Evolutionary conservation across 2,797 vertebrate genomes (phyloP), one percentile per base, ranked within the genome.

Genomic region (Orientallactaga sibirica): DNA sequence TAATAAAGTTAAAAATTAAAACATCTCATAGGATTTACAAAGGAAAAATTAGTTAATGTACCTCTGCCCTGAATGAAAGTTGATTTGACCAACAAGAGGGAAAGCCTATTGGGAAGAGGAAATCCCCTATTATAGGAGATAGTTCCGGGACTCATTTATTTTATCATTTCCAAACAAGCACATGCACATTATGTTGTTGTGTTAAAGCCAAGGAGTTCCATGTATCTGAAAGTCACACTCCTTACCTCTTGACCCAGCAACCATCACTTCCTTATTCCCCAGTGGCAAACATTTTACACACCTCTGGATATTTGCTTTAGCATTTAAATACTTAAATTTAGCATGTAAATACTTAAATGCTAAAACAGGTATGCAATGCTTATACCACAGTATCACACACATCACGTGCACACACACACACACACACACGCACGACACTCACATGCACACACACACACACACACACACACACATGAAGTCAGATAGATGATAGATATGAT

Each of bases 1-100:
- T 43, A 75, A 61, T 16, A 25, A 14, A 4, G 3, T 25, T 58
- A 0, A 55, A 55, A 85, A 48, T 20, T 61, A 77, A 41, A n/a
- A 86, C 58, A 77, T 85, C 12, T 25, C 64, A 78, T 18, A 20
- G 91, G 22, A 22, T 80, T 86, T 86, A 81, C 70, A 76, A 77
- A 84, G 68, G 55, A n/a, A 27, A 70, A 64, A 43, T n/a, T 55
- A 80, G 29, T 62, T 58, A 64, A 94, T 73, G 84, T 68, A 14
- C n/a, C 64, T 64, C 80, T 64, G 29, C 24, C 41, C 16, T 68
- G 55, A 73, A 75, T 71, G 29, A 74, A 70, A 89, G 68, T 19
- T 64, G n/a, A 80, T 27, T 55, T 67, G 33, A 2, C 29, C 64
- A 70, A 73, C 48, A 33, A 55, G 29, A 68, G 64, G 64, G n/a